phyloP scores from a whole-genome alignment of 1,140 invertebrate species.

The Bathynomus jamesi region DNA sequence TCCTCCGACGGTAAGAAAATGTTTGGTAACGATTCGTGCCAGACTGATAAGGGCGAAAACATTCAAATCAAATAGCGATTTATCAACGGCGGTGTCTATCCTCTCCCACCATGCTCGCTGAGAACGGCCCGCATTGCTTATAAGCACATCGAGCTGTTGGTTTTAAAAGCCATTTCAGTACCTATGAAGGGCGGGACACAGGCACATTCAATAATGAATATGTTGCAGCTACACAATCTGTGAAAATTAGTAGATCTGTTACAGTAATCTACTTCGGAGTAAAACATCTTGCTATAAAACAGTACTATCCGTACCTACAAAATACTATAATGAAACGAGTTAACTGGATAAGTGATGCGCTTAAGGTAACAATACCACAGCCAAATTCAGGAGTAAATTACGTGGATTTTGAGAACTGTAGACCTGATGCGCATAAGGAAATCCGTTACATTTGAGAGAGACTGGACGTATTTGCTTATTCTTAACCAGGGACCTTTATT shows the following conservation, averaged over 20 bases:
- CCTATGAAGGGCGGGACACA: slow-evolving; percentile 9
- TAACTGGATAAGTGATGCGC: too few relatives aligned
- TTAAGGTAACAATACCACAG: too few relatives aligned
- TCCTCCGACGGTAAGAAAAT: slow-evolving; percentile 39
- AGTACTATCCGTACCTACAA: too few relatives aligned
- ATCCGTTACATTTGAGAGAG: too few relatives aligned
- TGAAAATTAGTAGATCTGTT: not conserved
- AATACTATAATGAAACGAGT: too few relatives aligned
- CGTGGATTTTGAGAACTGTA: too few relatives aligned
- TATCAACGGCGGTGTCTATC: slow-evolving; percentile 66
- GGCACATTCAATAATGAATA: not conserved
- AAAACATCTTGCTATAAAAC: too few relatives aligned
- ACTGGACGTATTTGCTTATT: too few relatives aligned
- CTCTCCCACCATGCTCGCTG: slow-evolving; percentile 69
- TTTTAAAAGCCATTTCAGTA: too few relatives aligned
- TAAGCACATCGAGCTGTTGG: slow-evolving; percentile 62
- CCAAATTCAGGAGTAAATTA: too few relatives aligned
- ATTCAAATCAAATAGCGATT: slow-evolving; percentile 70
- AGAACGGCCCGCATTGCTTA: slow-evolving; percentile 73
- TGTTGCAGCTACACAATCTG: not conserved
- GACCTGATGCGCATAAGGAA: too few relatives aligned
- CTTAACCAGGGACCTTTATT: too few relatives aligned
- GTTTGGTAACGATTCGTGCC: slow-evolving; percentile 53
- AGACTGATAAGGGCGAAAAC: slow-evolving; percentile 68
- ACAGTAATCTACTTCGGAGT: not conserved